Conservation (phyloP, 2,888 invertebrate genomes). For the Trachelus iudaicus region DNA sequence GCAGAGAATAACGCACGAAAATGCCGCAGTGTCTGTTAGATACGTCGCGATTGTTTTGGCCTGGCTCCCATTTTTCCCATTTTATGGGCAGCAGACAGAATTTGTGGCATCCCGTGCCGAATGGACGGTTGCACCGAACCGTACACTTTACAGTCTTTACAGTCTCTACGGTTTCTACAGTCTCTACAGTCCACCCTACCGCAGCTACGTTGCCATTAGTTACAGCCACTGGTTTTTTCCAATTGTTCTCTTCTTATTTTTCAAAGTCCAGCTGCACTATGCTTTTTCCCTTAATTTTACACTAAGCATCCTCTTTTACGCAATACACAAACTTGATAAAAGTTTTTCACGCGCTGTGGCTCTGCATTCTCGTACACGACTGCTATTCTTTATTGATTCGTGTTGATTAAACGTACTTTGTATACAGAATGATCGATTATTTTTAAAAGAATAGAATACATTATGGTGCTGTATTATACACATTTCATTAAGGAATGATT, state of each 20-base stretch:
- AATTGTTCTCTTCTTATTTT: constrained; percentile 37
- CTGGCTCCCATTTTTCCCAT: constrained; percentile 40
- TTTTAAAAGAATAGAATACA: neutral
- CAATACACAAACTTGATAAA: too few relatives aligned
- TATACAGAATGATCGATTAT: neutral
- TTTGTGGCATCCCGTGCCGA: constrained; percentile 39
- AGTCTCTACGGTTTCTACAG: neutral
- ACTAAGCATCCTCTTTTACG: neutral
- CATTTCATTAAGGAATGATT: neutral
- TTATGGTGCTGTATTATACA: neutral
- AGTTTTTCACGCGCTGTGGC: neutral
- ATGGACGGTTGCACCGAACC: constrained; percentile 26
- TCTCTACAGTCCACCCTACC: neutral
- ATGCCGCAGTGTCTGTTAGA: constrained; percentile 41
- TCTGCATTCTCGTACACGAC: neutral
- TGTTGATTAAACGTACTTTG: neutral
- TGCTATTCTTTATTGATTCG: neutral
- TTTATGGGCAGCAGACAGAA: constrained; percentile 43
- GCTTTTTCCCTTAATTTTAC: neutral
- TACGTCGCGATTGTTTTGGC: constrained; percentile 47
- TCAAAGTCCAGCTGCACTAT: constrained; percentile 21
- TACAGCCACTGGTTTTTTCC: constrained; percentile 32
- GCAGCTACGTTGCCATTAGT: constrained; percentile 38
- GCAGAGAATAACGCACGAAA: constrained; percentile 28
- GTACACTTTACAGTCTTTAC: constrained; percentile 33